phyloP scores from a whole-genome alignment of 2,888 invertebrate genomes.

The Dryocosmus kuriphilus region DNA sequence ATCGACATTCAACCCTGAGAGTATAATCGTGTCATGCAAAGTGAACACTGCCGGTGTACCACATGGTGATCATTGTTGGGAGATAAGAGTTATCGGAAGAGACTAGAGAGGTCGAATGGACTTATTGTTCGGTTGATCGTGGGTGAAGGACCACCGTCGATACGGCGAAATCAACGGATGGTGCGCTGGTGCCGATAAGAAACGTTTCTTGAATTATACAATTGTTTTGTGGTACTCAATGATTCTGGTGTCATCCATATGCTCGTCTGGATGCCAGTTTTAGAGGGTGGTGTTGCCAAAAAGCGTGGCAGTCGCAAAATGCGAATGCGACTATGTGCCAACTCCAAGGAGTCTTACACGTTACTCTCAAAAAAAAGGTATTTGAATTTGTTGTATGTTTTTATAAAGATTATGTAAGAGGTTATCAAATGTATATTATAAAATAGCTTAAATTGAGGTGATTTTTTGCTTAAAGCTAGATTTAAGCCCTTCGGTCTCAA shows the following conservation, averaged over 20 bases:
- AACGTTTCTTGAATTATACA: constrained; percentile 8
- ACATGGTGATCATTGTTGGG: constrained; percentile 30
- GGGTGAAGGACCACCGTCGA: constrained; percentile 33
- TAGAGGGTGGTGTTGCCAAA: constrained; percentile 72
- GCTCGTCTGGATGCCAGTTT: constrained; percentile 71
- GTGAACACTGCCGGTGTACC: constrained; percentile 26
- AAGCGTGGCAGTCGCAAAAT: constrained; percentile 69
- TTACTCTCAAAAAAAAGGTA: constrained; percentile 76
- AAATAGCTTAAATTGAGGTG: too few relatives aligned
- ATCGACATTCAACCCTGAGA: constrained; percentile 35
- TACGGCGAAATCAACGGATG: constrained; percentile 29
- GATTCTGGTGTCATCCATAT: constrained; percentile 4
- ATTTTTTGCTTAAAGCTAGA: too few relatives aligned
- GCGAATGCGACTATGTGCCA: constrained; percentile 75
- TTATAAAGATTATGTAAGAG: not conserved
- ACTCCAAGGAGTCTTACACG: constrained; percentile 76
- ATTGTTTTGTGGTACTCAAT: constrained; percentile 7
- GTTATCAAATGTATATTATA: too few relatives aligned
- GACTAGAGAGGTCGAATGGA: constrained; percentile 31
- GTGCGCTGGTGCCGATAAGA: constrained; percentile 16
- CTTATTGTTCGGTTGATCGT: constrained; percentile 36
- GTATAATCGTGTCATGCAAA: constrained; percentile 48
- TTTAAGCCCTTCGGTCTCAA: too few relatives aligned
- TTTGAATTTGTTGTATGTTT: constrained; percentile 14
- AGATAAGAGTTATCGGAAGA: constrained; percentile 35